phyloP scores from a whole-genome alignment of 2,888 invertebrate genomes.

The Thera britannica region DNA sequence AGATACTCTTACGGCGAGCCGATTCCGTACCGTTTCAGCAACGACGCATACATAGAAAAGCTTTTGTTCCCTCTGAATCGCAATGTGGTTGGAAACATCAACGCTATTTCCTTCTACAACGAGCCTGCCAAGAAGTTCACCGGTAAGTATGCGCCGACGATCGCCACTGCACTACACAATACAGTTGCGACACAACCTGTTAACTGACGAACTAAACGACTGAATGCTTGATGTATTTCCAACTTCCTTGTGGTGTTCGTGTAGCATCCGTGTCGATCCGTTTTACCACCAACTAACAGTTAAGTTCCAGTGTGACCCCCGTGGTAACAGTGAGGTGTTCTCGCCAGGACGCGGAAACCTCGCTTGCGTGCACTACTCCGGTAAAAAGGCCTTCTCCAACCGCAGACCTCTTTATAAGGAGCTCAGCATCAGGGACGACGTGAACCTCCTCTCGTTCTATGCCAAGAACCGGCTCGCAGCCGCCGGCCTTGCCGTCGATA shows the following conservation, averaged over 20 bases:
- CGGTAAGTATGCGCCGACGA: slow-evolving; percentile 76
- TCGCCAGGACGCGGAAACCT: slow-evolving; percentile 91
- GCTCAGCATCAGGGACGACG: slow-evolving; percentile 93
- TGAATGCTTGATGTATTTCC: slow-evolving; percentile 40
- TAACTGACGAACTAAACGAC: slow-evolving; percentile 49
- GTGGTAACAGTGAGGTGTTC: slow-evolving; percentile 77
- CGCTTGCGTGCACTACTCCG: slow-evolving; percentile 93
- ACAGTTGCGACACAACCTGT: slow-evolving; percentile 42
- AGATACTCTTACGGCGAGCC: slow-evolving; percentile 84
- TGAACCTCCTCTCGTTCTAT: slow-evolving; percentile 94
- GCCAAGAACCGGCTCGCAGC: slow-evolving; percentile 91
- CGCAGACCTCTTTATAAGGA: slow-evolving; percentile 89
- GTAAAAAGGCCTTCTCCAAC: slow-evolving; percentile 90
- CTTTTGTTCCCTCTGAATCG: slow-evolving; percentile 86
- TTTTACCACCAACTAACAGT: slow-evolving; percentile 68
- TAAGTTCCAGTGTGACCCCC: slow-evolving; percentile 68
- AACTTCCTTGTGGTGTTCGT: slow-evolving; percentile 39
- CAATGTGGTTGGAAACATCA: slow-evolving; percentile 86
- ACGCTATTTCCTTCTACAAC: slow-evolving; percentile 87
- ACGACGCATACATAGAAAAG: slow-evolving; percentile 90
- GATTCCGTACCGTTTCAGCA: slow-evolving; percentile 86
- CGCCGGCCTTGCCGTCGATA: slow-evolving; percentile 78
- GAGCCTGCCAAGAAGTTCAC: slow-evolving; percentile 88
- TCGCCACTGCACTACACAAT: slow-evolving; percentile 34
- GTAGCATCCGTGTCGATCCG: slow-evolving; percentile 43